Evolutionary conservation across 2,888 invertebrate genomes (phyloP), one percentile per base, ranked within the genome.

Genomic region (Heliconius ethilla): DNA sequence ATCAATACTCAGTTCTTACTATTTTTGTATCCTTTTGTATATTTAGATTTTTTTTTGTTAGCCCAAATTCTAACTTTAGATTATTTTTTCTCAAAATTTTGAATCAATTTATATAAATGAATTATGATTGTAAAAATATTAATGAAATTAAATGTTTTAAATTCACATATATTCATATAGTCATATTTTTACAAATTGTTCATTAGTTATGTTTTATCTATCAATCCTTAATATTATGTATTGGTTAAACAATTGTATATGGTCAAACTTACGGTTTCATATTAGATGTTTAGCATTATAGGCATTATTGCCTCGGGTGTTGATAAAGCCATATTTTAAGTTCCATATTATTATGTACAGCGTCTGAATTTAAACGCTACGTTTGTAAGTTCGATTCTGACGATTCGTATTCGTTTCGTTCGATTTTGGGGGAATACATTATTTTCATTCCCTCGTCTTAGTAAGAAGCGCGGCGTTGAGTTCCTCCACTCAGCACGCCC

Each of bases 241-340:
- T 55, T n/a, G n/a, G 1, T 33, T 25, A 67, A 67, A 67, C 13
- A 67, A 1, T 37, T 69, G 69, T 69, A 10, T 15, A 5, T 25
- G 40, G 69, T 15, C 40, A 25, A 69, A 45, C 25, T 69, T 69
- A 11, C 3, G n/a, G 69, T 59, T 72, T 72, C n/a, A 59, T 59
- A 72, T 72, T 59, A 55, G 55, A 33, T 72, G 62, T 51, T 40
- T 72, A 59, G n/a, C 67, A 51, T 62, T 59, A 51, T 66, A 51
- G 51, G 70, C 29, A 25, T 51, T 75, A 3, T 25, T 55, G 88
- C 86, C 84, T 85, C 84, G 83, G 85, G 88, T 89, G 89, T 90
- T 90, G 82, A 85, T 84, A 83, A 89, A 90, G 92, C 92, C 93
- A 92, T 92, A 93, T 90, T 89, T 88, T 88, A 87, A 88, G 89